Conservation (phyloP, 2,113 vertebrate genomes). For the Vimba vimba region DNA sequence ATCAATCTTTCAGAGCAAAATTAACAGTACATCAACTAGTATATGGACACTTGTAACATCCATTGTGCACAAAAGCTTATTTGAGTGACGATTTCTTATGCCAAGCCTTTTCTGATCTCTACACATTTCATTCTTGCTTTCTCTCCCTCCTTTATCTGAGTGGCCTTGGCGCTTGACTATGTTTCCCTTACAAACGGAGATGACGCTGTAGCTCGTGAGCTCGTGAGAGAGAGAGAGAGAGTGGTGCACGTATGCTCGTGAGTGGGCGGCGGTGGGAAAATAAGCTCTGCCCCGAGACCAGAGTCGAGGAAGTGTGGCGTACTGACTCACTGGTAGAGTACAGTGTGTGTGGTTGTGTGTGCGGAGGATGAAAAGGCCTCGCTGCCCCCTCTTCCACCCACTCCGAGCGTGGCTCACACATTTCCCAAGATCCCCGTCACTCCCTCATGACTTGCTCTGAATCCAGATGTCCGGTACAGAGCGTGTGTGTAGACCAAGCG, state of each 20-base stretch:
- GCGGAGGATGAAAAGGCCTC: conserved; percentile 64
- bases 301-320: conserved; percentile 26
- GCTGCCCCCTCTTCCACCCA: conserved; percentile 40
- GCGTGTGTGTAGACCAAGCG: neutral
- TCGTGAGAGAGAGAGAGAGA: neutral
- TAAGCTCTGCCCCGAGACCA: conserved; percentile 31
- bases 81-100: neutral
- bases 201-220: conserved; percentile 26
- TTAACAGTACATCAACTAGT: neutral
- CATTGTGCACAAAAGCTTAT: neutral
- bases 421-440: conserved; percentile 12
- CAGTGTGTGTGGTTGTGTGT: conserved; percentile 36
- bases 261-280: conserved; percentile 47
- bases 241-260: neutral
- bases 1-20: neutral
- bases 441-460: conserved; percentile 17
- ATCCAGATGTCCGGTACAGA: neutral
- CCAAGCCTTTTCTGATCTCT: neutral
- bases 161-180: conserved; percentile 31
- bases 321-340: conserved; percentile 49
- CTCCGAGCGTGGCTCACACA: neutral
- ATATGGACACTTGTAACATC: too few species aligned
- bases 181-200: conserved; percentile 17
- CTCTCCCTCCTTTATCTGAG: neutral
- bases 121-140: neutral